Evolutionary conservation across 2,888 invertebrate species (phyloP).

Genomic region (Cartodere bifasciata): DNA sequence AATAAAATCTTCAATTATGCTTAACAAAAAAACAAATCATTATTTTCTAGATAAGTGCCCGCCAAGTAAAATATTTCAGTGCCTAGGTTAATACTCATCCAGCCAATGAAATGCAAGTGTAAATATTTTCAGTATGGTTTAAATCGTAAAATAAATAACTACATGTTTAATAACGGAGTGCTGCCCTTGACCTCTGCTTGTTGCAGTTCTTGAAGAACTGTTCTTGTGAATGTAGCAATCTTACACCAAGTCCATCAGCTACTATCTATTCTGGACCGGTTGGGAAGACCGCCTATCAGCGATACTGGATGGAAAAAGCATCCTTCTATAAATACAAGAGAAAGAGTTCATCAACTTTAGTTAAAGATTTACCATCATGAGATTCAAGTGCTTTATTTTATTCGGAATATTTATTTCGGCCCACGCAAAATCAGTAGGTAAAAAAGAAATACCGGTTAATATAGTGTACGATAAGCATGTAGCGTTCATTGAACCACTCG

Average conservation of each 20-base stretch:
- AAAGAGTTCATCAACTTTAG: conserved; percentile 3
- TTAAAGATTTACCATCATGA: conserved; percentile 8
- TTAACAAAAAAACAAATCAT: too few relatives aligned
- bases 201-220: conserved; percentile 9
- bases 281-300: conserved; percentile 8
- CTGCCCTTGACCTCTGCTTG: conserved; percentile 9
- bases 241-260: conserved; percentile 3
- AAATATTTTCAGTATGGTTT: too few relatives aligned
- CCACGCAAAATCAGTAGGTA: conserved; percentile 5
- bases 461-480: conserved; percentile 7
- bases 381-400: conserved; percentile 8
- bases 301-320: conserved; percentile 4
- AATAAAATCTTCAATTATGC: too few relatives aligned
- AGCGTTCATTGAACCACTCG: conserved; percentile 4
- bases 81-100: too few relatives aligned
- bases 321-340: conserved; percentile 9
- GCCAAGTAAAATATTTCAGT: too few relatives aligned
- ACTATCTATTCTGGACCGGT: conserved; percentile 8
- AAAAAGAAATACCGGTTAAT: conserved; percentile 9
- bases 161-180: conserved; percentile 5
- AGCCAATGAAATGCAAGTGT: too few relatives aligned
- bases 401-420: conserved; percentile 4
- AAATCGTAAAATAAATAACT: too few relatives aligned
- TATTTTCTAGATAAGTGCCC: too few relatives aligned
- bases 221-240: too few relatives aligned